Percentiles rank a stretch among this genome's conserved stretches.
phyloP scores from a whole-genome alignment of 2,113 vertebrate genomes.

The Trematomus loennbergii region DNA sequence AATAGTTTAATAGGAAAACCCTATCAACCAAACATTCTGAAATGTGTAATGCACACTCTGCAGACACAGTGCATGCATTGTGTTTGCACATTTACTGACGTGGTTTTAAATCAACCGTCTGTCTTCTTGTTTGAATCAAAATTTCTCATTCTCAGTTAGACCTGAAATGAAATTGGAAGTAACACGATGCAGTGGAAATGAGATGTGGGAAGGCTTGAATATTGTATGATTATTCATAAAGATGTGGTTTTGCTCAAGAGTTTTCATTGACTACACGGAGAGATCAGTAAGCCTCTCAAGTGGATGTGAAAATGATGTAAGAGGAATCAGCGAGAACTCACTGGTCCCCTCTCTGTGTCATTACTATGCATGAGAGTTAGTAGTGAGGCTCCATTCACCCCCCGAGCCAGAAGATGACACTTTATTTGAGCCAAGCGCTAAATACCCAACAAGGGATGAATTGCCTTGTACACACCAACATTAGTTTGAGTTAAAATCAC shows the following conservation, averaged over 20 bases:
- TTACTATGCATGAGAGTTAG: constrained; percentile 70
- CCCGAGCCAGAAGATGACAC: constrained; percentile 61
- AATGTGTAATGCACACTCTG: background rate
- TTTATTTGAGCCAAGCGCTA: constrained; percentile 58
- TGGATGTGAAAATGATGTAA: constrained; percentile 19
- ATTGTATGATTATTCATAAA: background rate
- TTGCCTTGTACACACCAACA: constrained; percentile 35
- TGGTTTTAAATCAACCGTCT: background rate
- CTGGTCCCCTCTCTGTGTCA: constrained; percentile 48
- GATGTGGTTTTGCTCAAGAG: background rate
- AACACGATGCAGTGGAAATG: background rate
- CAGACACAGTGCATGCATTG: background rate
- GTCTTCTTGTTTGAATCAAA: background rate
- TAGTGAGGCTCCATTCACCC: constrained; percentile 62
- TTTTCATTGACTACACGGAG: background rate
- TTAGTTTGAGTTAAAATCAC: constrained; percentile 35
- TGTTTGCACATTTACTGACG: background rate
- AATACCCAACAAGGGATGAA: constrained; percentile 52
- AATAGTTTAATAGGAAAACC: background rate
- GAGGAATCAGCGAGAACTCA: constrained; percentile 38
- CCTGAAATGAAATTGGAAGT: background rate
- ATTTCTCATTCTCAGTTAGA: background rate
- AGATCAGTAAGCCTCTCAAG: background rate
- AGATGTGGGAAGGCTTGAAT: background rate
- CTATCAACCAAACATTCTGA: background rate